Evolutionary conservation across 2,888 invertebrate genomes (phyloP).

Genomic region (Micoletzkya japonica): DNA sequence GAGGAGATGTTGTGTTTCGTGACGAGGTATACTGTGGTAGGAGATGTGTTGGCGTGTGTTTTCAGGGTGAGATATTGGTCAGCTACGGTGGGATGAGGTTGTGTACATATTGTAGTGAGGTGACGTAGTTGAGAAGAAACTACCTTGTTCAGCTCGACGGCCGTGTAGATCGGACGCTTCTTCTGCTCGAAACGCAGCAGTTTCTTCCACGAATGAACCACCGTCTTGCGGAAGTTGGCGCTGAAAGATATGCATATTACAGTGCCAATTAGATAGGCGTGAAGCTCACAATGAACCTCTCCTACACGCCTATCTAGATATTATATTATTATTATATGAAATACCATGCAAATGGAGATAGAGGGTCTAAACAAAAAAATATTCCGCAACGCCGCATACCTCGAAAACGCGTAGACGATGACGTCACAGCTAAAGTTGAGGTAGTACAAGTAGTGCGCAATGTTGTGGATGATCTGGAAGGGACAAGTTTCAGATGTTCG

Average conservation of each 20-base stretch:
- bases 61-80: no score
- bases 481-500: neutral
- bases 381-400: slow-evolving; percentile 41
- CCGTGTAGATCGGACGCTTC: neutral
- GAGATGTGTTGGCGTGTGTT: no score
- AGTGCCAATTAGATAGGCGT: neutral
- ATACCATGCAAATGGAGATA: no score
- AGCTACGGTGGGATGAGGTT: no score
- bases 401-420: slow-evolving; percentile 62
- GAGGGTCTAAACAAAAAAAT: no score
- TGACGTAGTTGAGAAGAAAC: no score
- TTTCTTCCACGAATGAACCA: slow-evolving; percentile 53
- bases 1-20: no score
- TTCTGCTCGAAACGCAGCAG: slow-evolving; percentile 36
- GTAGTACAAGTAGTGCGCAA: slow-evolving; percentile 61
- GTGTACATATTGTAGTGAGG: no score
- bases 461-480: slow-evolving; percentile 51
- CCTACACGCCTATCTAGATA: no score
- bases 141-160: neutral
- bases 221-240: slow-evolving; percentile 61
- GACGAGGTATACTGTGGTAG: no score
- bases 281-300: neutral
- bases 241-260: slow-evolving; percentile 39
- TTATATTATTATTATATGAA: no score
- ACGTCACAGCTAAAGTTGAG: slow-evolving; percentile 61